Evolutionary conservation across 2,888 invertebrate genomes (phyloP), one percentile per base, ranked within the genome.

Genomic region (Chesias legatella): DNA sequence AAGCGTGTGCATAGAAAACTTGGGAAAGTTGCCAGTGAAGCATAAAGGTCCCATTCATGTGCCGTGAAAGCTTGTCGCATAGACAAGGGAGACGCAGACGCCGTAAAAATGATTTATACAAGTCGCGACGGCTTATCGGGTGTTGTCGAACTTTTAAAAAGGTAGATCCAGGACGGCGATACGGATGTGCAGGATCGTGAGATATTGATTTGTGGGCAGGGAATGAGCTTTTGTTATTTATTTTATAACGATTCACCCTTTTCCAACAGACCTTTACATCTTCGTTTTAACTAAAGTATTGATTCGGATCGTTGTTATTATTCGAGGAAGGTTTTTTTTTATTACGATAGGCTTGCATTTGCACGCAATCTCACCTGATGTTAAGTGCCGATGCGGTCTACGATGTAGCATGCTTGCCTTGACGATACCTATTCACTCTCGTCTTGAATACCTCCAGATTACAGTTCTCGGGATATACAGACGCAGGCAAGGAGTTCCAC

Each of bases 71-170:
- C 72, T 68, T 74, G 76, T 74, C 71, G 70, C 76, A 75, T 78
- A 82, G 79, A 79, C 78, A 77, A 76, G 74, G 67, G 71, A 56
- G 67, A 62, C 59, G 63, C 51, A 69, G 64, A 53, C 63, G 73
- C 73, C 70, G 76, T 83, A 79, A 80, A 85, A 79, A 84, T 85
- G 83, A 85, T 84, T 82, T 85, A 86, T 81, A 71, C 64, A 51
- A 64, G 60, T 56, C 67, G 63, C 67, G 68, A 68, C 67, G 70
- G 68, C 77, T 75, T 82, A 83, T 82, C 81, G 74, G 67, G 58
- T 67, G 69, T 61, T 76, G 71, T 81, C 73, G 70, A 74, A 73
- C 60, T 70, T 68, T 62, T 62, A 71, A 70, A 74, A 48, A 47
- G 68, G 64, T 66, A 69, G 75, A 79, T 79, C 60, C 71, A 73